A percentile compares a stretch with the other conserved stretches of the same genome.
phyloP scores from a whole-genome alignment of 2,113 vertebrate species.

The Chauna torquata region DNA sequence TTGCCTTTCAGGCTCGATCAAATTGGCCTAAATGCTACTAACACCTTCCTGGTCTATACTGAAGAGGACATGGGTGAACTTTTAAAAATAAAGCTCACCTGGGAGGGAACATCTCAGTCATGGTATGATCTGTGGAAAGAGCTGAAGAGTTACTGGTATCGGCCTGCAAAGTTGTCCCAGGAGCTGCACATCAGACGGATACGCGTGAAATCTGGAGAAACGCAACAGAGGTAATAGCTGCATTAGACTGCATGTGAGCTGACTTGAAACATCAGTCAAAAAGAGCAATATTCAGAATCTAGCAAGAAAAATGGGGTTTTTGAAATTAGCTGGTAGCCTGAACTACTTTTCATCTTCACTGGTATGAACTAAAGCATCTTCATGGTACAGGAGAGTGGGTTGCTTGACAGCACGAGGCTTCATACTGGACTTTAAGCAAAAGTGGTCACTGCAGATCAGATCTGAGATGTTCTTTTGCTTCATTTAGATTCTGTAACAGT shows the following conservation, averaged over 20 bases:
- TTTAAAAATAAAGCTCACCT: constrained; percentile 87
- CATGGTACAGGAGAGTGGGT: rapidly evolving
- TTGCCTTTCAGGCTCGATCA: constrained; percentile 70
- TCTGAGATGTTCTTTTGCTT: neutral
- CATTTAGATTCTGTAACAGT: neutral
- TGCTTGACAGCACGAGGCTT: neutral
- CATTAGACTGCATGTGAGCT: rapidly evolving
- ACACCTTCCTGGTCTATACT: constrained; percentile 93
- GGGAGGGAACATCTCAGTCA: constrained; percentile 81
- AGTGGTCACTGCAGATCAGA: neutral
- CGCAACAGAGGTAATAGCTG: constrained; percentile 86
- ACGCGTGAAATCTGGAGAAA: constrained; percentile 93
- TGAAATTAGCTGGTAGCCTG: neutral
- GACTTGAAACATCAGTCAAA: neutral
- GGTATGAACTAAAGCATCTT: neutral
- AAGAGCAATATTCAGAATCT: neutral
- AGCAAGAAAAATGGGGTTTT: rapidly evolving
- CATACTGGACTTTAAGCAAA: neutral
- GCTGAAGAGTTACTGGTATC: constrained; percentile 77
- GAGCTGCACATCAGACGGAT: constrained; percentile 87
- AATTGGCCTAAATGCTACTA: constrained; percentile 87
- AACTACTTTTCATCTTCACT: neutral
- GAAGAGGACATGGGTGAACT: constrained; percentile 95
- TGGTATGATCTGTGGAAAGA: constrained; percentile 83
- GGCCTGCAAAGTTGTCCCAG: neutral